phyloP scores from a whole-genome alignment of 2,113 vertebrate species.

The Columba livia region DNA sequence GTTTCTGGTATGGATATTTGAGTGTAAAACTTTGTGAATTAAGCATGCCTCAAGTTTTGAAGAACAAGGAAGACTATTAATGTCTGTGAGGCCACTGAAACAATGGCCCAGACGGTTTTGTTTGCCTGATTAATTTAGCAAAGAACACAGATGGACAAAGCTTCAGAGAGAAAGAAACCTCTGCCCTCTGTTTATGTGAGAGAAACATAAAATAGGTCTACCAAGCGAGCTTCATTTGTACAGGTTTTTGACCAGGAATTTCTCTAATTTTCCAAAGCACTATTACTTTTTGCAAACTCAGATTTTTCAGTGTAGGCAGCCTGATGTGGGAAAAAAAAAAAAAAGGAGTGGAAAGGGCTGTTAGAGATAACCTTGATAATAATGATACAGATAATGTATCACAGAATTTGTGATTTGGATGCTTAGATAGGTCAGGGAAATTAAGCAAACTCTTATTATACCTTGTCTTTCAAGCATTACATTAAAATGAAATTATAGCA shows the following conservation, averaged over 20 bases:
- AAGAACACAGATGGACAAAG: background rate
- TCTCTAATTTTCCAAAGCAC: background rate
- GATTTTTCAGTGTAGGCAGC: background rate
- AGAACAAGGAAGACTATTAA: background rate
- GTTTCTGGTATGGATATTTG: background rate
- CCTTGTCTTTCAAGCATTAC: background rate
- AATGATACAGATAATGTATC: background rate
- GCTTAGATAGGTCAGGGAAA: background rate
- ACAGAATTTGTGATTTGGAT: background rate
- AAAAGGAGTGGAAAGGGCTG: background rate
- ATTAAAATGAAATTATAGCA: background rate
- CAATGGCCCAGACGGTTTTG: background rate
- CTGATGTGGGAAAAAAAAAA: accelerated
- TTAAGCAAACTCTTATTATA: background rate
- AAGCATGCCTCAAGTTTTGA: background rate
- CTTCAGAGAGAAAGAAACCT: background rate
- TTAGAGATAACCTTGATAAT: background rate
- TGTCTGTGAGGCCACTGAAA: background rate
- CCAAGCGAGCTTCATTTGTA: background rate
- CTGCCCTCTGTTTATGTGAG: background rate
- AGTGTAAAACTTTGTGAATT: background rate
- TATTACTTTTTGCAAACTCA: background rate
- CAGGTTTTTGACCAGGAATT: background rate
- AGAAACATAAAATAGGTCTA: background rate
- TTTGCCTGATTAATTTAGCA: background rate